phyloP scores from a whole-genome alignment of 1,140 invertebrate genomes.

The Meloidogyne exigua region DNA sequence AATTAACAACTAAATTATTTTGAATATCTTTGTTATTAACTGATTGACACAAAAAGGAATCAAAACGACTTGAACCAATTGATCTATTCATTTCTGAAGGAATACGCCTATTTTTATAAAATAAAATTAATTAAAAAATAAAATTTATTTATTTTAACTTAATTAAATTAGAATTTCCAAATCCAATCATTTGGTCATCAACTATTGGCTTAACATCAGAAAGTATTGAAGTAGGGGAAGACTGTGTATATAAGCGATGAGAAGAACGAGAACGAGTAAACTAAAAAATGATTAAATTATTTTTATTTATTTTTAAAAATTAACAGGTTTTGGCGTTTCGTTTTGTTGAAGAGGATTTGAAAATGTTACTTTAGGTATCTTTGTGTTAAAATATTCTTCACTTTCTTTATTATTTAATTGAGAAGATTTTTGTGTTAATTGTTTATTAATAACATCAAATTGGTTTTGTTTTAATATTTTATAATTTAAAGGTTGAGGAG shows the following conservation, averaged over 20 bases:
- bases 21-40: neutral
- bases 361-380: neutral
- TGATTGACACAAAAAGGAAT: neutral
- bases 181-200: neutral
- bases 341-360: slow-evolving; percentile 1
- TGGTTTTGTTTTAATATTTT: neutral
- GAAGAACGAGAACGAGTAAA: neutral
- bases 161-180: neutral
- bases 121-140: too few species aligned
- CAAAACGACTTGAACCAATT: slow-evolving; percentile 1
- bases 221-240: neutral
- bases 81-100: neutral
- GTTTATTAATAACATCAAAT: neutral
- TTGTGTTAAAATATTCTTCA: neutral
- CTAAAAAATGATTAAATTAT: neutral
- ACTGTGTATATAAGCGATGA: neutral
- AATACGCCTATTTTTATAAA: neutral
- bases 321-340: neutral
- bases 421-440: neutral
- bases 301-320: neutral
- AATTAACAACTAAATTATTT: neutral
- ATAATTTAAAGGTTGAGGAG: neutral
- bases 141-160: too few species aligned
- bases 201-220: slow-evolving; percentile 1
- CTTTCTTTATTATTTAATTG: neutral